phyloP scores from a whole-genome alignment of 1,140 invertebrate species.

The Acromyrmex charruanus region DNA sequence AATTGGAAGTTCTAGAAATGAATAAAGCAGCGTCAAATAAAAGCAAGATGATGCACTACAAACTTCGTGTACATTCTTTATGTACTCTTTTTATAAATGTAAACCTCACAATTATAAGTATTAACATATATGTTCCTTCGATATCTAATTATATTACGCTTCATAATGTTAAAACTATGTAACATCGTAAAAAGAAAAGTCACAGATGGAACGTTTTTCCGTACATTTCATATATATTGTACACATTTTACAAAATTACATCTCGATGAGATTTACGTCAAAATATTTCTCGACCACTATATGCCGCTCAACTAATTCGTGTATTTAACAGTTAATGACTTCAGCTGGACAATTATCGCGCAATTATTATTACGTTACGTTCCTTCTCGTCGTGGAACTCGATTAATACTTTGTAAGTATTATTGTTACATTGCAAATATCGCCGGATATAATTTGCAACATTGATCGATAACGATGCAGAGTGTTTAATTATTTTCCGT shows the following conservation, averaged over 20 bases:
- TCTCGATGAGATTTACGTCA: conserved; percentile 63
- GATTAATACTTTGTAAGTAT: conserved; percentile 6
- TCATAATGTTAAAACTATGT: not conserved
- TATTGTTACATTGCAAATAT: conserved; percentile 20
- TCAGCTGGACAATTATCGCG: conserved; percentile 21
- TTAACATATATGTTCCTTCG: not conserved
- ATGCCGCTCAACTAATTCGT: conserved; percentile 15
- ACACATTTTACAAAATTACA: conserved; percentile 73
- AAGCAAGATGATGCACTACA: no score
- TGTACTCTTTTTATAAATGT: no score
- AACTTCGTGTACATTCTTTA: no score
- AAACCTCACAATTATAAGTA: not conserved
- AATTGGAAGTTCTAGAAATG: no score
- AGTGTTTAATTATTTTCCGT: not conserved
- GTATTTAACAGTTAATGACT: conserved; percentile 40
- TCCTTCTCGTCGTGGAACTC: conserved; percentile 18
- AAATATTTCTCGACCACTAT: conserved; percentile 38
- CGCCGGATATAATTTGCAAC: not conserved
- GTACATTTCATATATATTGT: conserved; percentile 66
- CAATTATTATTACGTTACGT: not conserved
- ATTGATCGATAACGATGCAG: not conserved
- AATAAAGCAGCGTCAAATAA: no score
- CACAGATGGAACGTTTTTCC: not conserved
- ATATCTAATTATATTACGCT: not conserved
- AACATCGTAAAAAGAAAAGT: not conserved